A percentile compares a stretch with the other conserved stretches of the same genome.
Evolutionary conservation across 1,140 invertebrate species (phyloP).

Genomic region (Drosophila subobscura): DNA sequence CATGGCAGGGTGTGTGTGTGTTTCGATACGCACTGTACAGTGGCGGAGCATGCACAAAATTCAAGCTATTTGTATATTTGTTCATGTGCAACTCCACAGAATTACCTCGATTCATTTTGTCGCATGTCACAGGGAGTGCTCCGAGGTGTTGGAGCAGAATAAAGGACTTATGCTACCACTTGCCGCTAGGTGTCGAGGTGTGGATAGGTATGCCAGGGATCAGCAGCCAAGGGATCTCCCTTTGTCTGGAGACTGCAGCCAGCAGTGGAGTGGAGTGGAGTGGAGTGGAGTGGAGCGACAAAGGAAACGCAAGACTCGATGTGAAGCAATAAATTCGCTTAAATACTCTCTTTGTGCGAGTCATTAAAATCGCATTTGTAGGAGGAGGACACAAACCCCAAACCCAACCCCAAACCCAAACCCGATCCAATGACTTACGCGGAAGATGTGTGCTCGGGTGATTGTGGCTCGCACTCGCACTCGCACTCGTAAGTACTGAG

Average conservation of each 20-base stretch:
- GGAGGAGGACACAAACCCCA: slow-evolving; percentile 25
- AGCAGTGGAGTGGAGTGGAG: background rate
- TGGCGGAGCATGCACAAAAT: background rate
- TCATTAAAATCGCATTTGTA: slow-evolving; percentile 81
- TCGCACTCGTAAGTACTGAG: background rate
- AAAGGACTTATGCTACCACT: background rate
- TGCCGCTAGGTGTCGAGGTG: background rate
- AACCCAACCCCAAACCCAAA: slow-evolving; percentile 14
- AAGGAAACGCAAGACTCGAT: slow-evolving; percentile 30
- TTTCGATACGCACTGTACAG: slow-evolving; percentile 6
- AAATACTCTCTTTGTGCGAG: slow-evolving; percentile 76
- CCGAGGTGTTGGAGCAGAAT: slow-evolving; percentile 4
- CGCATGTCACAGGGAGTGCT: slow-evolving; percentile 5
- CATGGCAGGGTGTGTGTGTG: no score
- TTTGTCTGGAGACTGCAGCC: no score
- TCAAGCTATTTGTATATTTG: slow-evolving; percentile 11
- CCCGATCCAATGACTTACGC: slow-evolving; percentile 11
- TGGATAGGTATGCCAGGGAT: background rate
- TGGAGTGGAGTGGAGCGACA: background rate
- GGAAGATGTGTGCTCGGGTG: background rate
- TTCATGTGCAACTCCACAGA: slow-evolving; percentile 1
- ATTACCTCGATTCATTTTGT: slow-evolving; percentile 38
- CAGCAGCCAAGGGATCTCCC: slow-evolving; percentile 10
- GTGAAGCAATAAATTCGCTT: slow-evolving; percentile 75
- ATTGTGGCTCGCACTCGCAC: slow-evolving; percentile 1